Percentiles rank a stretch among this genome's conserved stretches.
Evolutionary conservation across 2,113 vertebrate species (phyloP).

Genomic region (Phylloscopus whistleri): DNA sequence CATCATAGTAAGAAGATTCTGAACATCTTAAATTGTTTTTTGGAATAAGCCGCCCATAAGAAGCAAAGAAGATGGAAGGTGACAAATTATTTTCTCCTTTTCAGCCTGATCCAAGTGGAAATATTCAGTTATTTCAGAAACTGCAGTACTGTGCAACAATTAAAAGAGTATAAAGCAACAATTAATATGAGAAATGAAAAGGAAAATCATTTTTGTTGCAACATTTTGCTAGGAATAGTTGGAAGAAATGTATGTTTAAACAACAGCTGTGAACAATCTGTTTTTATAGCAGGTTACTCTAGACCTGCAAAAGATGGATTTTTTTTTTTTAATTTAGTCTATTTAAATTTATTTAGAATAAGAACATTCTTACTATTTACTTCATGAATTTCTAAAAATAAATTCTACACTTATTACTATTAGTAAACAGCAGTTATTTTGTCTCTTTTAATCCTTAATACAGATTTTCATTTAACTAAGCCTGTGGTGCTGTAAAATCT

Average conservation of each 20-base stretch:
- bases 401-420: neutral
- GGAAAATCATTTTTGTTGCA: neutral
- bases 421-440: neutral
- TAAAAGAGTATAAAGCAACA: neutral
- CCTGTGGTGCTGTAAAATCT: neutral
- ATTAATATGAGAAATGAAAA: neutral
- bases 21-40: neutral
- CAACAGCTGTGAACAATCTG: neutral
- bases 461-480: neutral
- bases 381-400: neutral
- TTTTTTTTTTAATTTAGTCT: neutral
- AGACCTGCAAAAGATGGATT: neutral
- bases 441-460: neutral
- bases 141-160: neutral
- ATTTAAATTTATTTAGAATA: neutral
- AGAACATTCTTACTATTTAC: neutral
- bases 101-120: neutral
- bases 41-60: neutral
- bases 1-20: neutral
- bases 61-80: neutral
- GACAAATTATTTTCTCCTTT: neutral
- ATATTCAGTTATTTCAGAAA: neutral
- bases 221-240: neutral
- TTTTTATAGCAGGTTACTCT: neutral
- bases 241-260: neutral